Evolutionary conservation across 1,140 invertebrate genomes (phyloP).

Genomic region (Eufriesea mexicana): DNA sequence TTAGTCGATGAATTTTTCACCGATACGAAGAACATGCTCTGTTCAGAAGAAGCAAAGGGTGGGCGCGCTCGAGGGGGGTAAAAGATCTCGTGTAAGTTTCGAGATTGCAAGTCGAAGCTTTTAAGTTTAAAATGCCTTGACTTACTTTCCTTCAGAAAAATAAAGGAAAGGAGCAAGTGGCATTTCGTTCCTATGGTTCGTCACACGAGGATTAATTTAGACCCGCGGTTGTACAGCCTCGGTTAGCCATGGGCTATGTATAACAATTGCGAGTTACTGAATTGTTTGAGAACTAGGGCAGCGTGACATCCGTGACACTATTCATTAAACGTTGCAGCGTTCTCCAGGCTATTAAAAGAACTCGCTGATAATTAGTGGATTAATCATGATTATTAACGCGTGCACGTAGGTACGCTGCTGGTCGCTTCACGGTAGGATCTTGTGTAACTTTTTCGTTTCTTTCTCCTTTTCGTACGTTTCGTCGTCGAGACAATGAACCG

Average conservation of each 20-base stretch:
- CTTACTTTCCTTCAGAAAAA: neutral
- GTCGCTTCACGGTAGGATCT: neutral
- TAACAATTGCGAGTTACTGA: conserved; percentile 42
- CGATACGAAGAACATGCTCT: too few species aligned
- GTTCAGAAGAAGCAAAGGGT: too few species aligned
- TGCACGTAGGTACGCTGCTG: conserved; percentile 52
- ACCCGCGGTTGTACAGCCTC: neutral
- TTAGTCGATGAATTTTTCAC: too few species aligned
- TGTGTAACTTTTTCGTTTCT: conserved; percentile 58
- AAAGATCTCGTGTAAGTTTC: neutral
- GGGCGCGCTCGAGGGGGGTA: too few species aligned
- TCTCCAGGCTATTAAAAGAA: conserved; percentile 71
- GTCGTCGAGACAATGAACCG: conserved; percentile 49
- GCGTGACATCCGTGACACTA: conserved; percentile 75
- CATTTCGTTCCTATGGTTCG: neutral
- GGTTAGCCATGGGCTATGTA: conserved; percentile 13
- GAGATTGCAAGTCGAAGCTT: neutral
- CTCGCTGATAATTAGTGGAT: conserved; percentile 70
- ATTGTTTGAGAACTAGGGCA: conserved; percentile 77
- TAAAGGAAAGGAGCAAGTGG: neutral
- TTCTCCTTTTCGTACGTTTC: neutral
- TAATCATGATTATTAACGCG: conserved; percentile 75
- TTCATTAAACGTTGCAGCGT: conserved; percentile 69
- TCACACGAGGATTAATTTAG: conserved; percentile 20
- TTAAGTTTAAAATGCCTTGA: neutral